A percentile compares a stretch with the other conserved stretches of the same genome.
Conservation (phyloP, 2,113 vertebrate species). For the Dendrocopos noguchii region DNA sequence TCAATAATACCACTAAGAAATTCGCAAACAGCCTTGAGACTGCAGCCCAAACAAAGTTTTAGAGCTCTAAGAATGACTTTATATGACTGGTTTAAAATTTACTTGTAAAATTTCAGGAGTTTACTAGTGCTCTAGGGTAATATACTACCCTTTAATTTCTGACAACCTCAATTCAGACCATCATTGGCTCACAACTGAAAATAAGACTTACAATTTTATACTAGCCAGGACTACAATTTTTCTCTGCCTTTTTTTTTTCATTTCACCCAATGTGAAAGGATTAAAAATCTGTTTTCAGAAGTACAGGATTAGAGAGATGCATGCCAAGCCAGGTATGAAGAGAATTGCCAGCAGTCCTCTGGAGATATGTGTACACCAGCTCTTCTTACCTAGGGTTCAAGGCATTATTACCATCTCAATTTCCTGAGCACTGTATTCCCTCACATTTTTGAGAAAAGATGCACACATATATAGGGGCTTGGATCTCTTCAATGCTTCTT, state of each 20-base stretch:
- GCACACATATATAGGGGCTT: not conserved
- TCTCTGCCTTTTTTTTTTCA: not conserved
- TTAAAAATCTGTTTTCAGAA: not conserved
- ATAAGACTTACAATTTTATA: not conserved
- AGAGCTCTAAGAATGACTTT: not conserved
- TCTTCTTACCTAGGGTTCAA: not conserved
- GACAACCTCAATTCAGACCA: not conserved
- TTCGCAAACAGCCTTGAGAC: not conserved
- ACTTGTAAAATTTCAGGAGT: not conserved
- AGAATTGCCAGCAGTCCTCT: not conserved
- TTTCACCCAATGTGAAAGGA: not conserved
- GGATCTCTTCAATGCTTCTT: not conserved
- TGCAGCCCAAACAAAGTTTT: not conserved
- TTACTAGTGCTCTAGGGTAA: not conserved
- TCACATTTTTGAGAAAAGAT: not conserved
- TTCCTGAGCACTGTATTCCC: not conserved
- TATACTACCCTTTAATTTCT: not conserved
- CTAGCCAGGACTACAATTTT: not conserved
- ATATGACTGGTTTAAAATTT: not conserved
- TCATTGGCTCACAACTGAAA: not conserved
- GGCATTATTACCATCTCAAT: not conserved
- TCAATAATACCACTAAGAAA: not conserved
- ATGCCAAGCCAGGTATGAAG: not conserved
- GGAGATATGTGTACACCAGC: not conserved
- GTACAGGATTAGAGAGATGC: not conserved